Evolutionary conservation across 2,888 invertebrate species (phyloP).

Genomic region (Drosophila antonietae): DNA sequence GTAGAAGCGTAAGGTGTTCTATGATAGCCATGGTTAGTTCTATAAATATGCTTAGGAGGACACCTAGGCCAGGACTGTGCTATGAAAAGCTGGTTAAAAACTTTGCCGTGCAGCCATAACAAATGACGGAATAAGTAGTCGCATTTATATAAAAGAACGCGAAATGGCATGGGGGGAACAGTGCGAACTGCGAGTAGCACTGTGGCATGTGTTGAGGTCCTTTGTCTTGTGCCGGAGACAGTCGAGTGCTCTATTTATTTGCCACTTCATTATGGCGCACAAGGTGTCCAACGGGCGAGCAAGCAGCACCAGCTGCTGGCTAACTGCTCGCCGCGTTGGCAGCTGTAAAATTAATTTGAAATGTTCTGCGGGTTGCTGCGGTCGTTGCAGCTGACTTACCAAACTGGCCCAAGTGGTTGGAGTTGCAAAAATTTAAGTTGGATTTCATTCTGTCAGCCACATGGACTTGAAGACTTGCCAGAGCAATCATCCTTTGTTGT

Average conservation of each 20-base stretch:
- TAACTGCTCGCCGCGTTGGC: slow-evolving; percentile 49
- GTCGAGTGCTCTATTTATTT: slow-evolving; percentile 67
- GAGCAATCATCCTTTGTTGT: neutral
- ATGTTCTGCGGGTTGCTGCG: slow-evolving; percentile 45
- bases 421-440: slow-evolving; percentile 30
- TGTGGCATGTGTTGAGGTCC: slow-evolving; percentile 18
- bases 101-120: slow-evolving; percentile 38
- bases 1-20: neutral
- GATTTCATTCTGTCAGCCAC: slow-evolving; percentile 10
- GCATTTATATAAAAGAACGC: slow-evolving; percentile 56
- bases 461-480: neutral
- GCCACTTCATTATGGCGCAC: slow-evolving; percentile 71
- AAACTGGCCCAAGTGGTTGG: neutral
- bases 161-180: neutral
- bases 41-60: neutral
- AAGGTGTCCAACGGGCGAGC: slow-evolving; percentile 35
- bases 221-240: slow-evolving; percentile 42
- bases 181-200: slow-evolving; percentile 11
- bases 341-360: slow-evolving; percentile 77
- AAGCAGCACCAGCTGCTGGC: slow-evolving; percentile 37
- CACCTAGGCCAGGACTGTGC: slow-evolving; percentile 1
- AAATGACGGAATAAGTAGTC: slow-evolving; percentile 65
- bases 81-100: slow-evolving; percentile 14
- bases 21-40: neutral
- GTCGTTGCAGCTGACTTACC: slow-evolving; percentile 4